Base-by-base conservation (phyloP, 2,113 vertebrate species). In the Carollia perspicillata region DNA sequence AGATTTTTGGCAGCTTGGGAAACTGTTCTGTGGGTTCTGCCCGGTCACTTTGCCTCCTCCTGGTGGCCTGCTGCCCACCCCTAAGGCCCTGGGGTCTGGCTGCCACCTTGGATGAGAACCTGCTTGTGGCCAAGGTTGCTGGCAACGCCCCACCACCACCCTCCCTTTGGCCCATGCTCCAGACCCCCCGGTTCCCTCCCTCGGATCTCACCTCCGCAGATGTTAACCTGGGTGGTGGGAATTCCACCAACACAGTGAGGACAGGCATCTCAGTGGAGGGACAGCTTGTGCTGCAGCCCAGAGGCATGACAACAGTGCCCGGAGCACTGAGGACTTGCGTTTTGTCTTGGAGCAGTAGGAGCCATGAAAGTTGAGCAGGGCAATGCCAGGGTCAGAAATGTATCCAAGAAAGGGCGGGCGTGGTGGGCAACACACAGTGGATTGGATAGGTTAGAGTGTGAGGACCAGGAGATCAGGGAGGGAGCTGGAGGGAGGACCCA, bases 1-100 rank as follows among this genome's bases (percentile, higher is more conserved):
- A 94, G 92, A 84, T 22, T 85, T 72, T 87, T 85, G 89, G 92
- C 93, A 91, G 89, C 96, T 53, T 65, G 23, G 78, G 79, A 71
- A 81, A 44, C 95, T 23, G 28, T 3, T 5, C 63, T 75, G 55
- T 8, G 72, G 63, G 86, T 68, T 83, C 78, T 92, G 47, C 78
- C 68, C 1, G 2, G 78, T 69, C 93, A 79, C 89, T 77, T 96
- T 9, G 0, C 88, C 72, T 85, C 60, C 65, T 89, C 60, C 86
- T 18, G 30, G 74, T 86, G 92, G 94, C 85, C 92, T 53, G 8
- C n/a, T 91, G 90, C 86, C 83, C 87, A 83, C 53, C 63, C 69
- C 89, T 0, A 4, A 49, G 63, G 89, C 92, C 53, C 74, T 37
- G 86, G 90, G 81, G 89, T 93, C 92, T 89, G 86, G 83, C 42